Conservation (phyloP, 2,113 vertebrate species). For the Thunnus maccoyii region DNA sequence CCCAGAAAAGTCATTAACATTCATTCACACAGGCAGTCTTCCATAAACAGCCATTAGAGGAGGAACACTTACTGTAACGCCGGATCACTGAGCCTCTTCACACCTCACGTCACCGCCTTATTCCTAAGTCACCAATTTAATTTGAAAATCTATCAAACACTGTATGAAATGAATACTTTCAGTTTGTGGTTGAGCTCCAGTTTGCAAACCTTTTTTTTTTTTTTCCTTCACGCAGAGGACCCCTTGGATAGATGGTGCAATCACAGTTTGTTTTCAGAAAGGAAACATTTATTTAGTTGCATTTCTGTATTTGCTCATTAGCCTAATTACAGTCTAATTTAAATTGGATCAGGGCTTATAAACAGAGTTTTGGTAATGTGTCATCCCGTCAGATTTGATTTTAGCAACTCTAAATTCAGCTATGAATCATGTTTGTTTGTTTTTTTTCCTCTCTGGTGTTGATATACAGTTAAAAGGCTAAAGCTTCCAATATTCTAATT, state of each 20-base stretch:
- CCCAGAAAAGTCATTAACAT: constrained; percentile 50
- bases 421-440: not conserved
- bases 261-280: constrained; percentile 13
- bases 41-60: constrained; percentile 67
- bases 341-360: constrained; percentile 8
- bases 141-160: constrained; percentile 48
- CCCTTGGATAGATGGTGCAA: constrained; percentile 4
- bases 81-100: constrained; percentile 44
- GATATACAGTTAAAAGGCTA: not conserved
- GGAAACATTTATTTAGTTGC: constrained; percentile 28
- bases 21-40: constrained; percentile 53
- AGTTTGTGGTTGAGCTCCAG: not conserved
- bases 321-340: constrained; percentile 24
- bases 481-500: not conserved
- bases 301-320: constrained; percentile 19
- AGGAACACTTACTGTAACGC: constrained; percentile 42
- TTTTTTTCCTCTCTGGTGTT: not conserved
- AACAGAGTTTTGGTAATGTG: constrained; percentile 2
- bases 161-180: constrained; percentile 21
- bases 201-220: constrained; percentile 38
- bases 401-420: not conserved
- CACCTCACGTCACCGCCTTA: constrained; percentile 41
- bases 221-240: accelerated
- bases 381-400: constrained; percentile 8
- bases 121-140: constrained; percentile 31